phyloP scores from a whole-genome alignment of 2,888 invertebrate genomes.

The Trissonchulus latispiculum region DNA sequence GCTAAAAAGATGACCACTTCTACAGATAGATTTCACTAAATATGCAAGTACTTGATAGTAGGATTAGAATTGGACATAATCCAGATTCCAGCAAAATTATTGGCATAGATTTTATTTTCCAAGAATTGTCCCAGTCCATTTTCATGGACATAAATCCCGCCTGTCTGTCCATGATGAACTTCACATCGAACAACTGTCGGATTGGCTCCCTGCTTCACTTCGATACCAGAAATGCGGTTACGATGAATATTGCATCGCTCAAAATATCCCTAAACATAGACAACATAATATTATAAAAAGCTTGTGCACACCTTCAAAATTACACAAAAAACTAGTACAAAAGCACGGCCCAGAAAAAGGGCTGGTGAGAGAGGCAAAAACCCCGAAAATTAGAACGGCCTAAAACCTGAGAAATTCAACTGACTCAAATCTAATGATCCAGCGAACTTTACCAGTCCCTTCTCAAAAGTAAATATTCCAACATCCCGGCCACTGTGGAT shows the following conservation, averaged over 20 bases:
- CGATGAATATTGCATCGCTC: conserved; percentile 98
- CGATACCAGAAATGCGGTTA: conserved; percentile 96
- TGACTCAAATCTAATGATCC: too few relatives aligned
- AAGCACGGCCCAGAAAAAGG: too few relatives aligned
- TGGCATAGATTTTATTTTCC: conserved; percentile 97
- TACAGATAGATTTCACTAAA: too few relatives aligned
- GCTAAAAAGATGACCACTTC: too few relatives aligned
- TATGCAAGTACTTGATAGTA: conserved; percentile 68
- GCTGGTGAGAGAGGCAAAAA: too few relatives aligned
- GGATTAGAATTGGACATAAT: conserved; percentile 98
- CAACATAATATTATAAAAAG: too few relatives aligned
- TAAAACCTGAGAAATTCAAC: too few relatives aligned
- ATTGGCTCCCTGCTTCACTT: conserved; percentile 96
- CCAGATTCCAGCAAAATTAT: conserved; percentile 99
- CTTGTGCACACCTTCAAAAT: too few relatives aligned
- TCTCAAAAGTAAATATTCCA: conserved; percentile 44
- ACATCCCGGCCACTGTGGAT: conserved; percentile 43
- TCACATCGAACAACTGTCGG: conserved; percentile 97
- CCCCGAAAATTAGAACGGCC: too few relatives aligned
- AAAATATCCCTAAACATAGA: conserved; percentile 88
- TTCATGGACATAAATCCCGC: conserved; percentile 97
- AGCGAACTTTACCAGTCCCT: conserved; percentile 31
- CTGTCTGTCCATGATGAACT: conserved; percentile 96
- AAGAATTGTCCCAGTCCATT: conserved; percentile 96
- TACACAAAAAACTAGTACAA: too few relatives aligned